These are phyloP conservation scores for Bungarus multicinctus DNA, from an alignment of 2,113 vertebrate species.

Conservation along the genomic window DNA sequence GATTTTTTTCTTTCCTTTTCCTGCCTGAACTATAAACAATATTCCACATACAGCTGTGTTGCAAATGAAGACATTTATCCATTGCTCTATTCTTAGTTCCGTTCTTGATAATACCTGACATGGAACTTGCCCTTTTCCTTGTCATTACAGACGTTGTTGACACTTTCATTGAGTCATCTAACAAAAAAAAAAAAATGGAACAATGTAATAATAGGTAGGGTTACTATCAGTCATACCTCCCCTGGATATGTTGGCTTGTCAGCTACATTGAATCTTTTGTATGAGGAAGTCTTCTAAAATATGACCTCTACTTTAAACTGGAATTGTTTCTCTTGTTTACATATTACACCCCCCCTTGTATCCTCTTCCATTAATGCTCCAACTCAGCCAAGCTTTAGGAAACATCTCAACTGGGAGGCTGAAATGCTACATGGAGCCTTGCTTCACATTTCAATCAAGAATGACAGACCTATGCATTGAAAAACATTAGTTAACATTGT, in stretches of 20 bases:
- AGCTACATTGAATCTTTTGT: not conserved
- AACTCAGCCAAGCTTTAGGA: not conserved
- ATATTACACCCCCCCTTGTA: not conserved
- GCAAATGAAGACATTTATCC: not conserved
- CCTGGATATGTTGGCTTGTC: not conserved
- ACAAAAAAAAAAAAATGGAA: not conserved
- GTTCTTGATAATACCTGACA: not conserved
- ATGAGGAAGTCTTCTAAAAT: not conserved
- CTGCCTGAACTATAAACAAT: not conserved
- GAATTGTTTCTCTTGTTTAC: not conserved
- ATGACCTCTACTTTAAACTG: not conserved
- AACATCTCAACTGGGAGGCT: not conserved
- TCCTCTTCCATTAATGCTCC: not conserved
- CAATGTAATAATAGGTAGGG: not conserved
- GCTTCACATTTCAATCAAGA: not conserved
- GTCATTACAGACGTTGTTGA: not conserved
- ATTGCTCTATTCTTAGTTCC: not conserved
- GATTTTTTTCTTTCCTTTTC: not conserved
- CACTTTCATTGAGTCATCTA: not conserved
- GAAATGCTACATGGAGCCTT: not conserved
- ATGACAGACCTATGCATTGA: not conserved
- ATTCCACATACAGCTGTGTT: not conserved
- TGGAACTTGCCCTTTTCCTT: not conserved
- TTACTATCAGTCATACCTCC: not conserved
- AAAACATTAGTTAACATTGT: not conserved